Evolutionary conservation across 2,113 vertebrate genomes (phyloP).

Genomic region (Hemicordylus capensis): DNA sequence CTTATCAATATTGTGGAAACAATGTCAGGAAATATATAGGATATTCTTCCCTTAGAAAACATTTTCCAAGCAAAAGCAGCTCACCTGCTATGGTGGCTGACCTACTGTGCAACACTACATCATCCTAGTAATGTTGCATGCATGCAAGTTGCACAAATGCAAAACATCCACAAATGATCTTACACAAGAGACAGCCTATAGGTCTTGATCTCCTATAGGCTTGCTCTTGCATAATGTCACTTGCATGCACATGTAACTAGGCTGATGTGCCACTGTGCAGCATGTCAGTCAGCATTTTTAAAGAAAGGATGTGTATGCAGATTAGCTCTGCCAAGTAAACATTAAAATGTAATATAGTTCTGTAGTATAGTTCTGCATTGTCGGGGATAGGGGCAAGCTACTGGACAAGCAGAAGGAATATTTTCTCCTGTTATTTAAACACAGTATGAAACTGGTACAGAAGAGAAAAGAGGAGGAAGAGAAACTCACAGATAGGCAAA

Average conservation of each 20-base stretch:
- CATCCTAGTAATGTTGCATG: too few species aligned
- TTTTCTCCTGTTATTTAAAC: not conserved
- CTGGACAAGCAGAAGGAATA: not conserved
- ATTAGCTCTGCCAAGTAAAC: not conserved
- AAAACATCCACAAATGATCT: too few species aligned
- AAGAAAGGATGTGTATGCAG: too few species aligned
- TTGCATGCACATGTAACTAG: too few species aligned
- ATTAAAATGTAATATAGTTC: not conserved
- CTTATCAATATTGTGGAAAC: not conserved
- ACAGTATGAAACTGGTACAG: not conserved
- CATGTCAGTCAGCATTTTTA: too few species aligned
- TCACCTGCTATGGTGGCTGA: constrained; percentile 13
- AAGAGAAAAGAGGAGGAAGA: not conserved
- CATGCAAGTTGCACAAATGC: not conserved
- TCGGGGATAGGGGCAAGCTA: not conserved
- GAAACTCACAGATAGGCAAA: not conserved
- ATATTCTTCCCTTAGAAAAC: not conserved
- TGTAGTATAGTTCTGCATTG: not conserved
- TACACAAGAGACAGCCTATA: too few species aligned
- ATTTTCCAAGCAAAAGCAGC: constrained; percentile 17
- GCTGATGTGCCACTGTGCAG: too few species aligned
- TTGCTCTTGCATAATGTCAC: too few species aligned
- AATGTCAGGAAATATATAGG: not conserved
- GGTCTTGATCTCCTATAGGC: too few species aligned
- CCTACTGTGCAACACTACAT: too few species aligned